Evolutionary conservation across 2,113 vertebrate species (phyloP).

Genomic region (Sturnira hondurensis): DNA sequence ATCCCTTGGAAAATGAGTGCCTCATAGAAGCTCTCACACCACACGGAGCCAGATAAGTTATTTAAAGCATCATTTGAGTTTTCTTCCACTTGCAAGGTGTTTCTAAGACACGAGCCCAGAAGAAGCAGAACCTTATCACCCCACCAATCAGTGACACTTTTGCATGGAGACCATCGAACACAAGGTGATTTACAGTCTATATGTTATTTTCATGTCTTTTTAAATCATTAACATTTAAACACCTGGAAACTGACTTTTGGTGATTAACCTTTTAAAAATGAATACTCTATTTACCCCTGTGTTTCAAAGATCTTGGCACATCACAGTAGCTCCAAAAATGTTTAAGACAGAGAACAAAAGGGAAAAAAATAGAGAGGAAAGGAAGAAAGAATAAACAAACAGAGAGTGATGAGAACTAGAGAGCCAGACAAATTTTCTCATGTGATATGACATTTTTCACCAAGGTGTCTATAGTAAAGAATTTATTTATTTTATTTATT

Average conservation of each 20-base stretch:
- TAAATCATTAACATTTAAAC: conserved; percentile 70
- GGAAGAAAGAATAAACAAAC: not conserved
- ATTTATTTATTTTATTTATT: too few species aligned
- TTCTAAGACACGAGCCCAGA: not conserved
- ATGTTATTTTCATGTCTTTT: conserved; percentile 50
- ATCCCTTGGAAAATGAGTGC: not conserved
- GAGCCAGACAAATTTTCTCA: not conserved
- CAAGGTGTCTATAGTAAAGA: not conserved
- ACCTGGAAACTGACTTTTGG: conserved; percentile 57
- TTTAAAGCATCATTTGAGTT: not conserved
- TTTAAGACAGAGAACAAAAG: not conserved
- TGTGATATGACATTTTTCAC: not conserved
- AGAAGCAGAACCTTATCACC: not conserved
- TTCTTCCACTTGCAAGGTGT: not conserved
- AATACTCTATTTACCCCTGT: conserved; percentile 29
- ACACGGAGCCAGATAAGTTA: not conserved
- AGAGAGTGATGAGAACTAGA: not conserved
- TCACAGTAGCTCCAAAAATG: not conserved
- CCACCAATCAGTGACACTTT: not conserved
- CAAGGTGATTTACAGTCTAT: not conserved
- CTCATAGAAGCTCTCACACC: not conserved
- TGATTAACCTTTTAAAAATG: conserved; percentile 65
- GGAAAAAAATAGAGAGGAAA: not conserved
- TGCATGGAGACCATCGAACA: not conserved
- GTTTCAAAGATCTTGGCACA: conserved; percentile 48